Evolutionary conservation across 2,888 invertebrate species (phyloP).

Genomic region (Rhamnusium bicolor): DNA sequence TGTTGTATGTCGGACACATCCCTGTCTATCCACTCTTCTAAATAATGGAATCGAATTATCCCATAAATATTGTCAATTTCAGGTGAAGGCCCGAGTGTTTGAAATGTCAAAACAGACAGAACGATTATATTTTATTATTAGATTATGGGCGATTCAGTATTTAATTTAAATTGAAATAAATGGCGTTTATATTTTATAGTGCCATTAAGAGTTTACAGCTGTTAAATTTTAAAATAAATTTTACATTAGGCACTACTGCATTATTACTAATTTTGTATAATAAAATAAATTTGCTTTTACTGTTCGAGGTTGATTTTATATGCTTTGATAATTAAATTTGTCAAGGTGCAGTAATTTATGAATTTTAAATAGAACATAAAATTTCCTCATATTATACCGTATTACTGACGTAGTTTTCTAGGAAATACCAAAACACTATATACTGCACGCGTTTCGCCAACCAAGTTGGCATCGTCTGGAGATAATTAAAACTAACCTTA

Average conservation of each 20-base stretch:
- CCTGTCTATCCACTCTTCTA: conserved; percentile 53
- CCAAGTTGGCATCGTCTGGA: too few species aligned
- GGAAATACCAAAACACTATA: too few species aligned
- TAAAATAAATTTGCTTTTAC: background rate
- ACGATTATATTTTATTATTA: conserved; percentile 43
- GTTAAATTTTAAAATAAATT: conserved; percentile 10
- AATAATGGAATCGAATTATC: conserved; percentile 56
- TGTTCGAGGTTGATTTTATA: background rate
- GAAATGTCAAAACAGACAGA: conserved; percentile 42
- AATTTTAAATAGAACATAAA: background rate
- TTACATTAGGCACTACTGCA: background rate
- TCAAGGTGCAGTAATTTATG: background rate
- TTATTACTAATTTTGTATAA: background rate
- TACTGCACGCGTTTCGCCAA: too few species aligned
- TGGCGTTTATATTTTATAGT: conserved; percentile 20
- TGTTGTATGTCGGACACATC: conserved; percentile 55
- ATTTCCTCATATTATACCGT: too few species aligned
- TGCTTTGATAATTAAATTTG: background rate
- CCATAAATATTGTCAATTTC: conserved; percentile 58
- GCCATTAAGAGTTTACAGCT: conserved; percentile 20
- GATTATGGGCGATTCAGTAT: conserved; percentile 21
- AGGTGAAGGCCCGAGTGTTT: conserved; percentile 47
- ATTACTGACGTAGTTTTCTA: too few species aligned
- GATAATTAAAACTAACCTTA: too few species aligned
- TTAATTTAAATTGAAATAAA: conserved; percentile 25